These are phyloP conservation scores for Charina bottae DNA, from an alignment of 2,113 vertebrate species.

Conservation along the genomic window DNA sequence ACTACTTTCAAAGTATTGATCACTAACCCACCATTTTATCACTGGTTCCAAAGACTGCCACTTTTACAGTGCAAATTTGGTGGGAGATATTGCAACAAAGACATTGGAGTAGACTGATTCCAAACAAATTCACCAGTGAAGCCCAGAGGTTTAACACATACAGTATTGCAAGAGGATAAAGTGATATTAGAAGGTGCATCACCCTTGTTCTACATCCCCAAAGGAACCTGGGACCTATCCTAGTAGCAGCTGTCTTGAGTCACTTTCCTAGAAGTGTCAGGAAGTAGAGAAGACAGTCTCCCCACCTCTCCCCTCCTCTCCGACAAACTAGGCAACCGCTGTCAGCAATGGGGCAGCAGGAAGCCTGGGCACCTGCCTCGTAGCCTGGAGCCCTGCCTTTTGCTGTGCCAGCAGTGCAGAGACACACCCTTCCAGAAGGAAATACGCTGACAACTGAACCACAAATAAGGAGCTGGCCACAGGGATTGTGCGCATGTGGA, in stretches of 20 bases:
- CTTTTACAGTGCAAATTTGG: not conserved
- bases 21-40: not conserved
- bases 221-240: not conserved
- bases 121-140: not conserved
- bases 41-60: not conserved
- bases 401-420: constrained; percentile 2
- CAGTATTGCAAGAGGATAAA: not conserved
- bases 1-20: not conserved
- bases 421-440: not conserved
- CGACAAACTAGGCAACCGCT: not conserved
- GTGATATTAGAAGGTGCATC: not conserved
- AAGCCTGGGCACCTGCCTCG: not conserved
- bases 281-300: not conserved
- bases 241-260: not conserved
- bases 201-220: not conserved
- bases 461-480: not conserved
- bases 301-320: not conserved
- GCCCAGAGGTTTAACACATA: not conserved
- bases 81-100: not conserved
- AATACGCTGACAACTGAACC: not conserved
- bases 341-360: not conserved
- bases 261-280: not conserved
- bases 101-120: not conserved
- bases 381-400: not conserved
- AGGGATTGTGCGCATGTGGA: not conserved